Conservation (phyloP, 2,113 vertebrate species). For the human region GRCh38 chr16:74420001-74420500, state of each 20-base stretch:
- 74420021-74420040: not conserved
- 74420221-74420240: slow-evolving; percentile 38
- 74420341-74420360: not conserved
- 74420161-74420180: slow-evolving; percentile 28
- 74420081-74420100: not conserved
- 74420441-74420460: too few relatives aligned
- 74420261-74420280: not conserved
- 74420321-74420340: not conserved
- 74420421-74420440: not conserved
- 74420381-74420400: not conserved
- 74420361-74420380: not conserved
- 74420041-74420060: not conserved
- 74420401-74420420: rapidly evolving
- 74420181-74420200: not conserved
- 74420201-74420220: not conserved
- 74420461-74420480: not conserved
- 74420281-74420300: not conserved
- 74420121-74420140: not conserved
- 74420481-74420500: slow-evolving; percentile 78
- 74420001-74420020: not conserved
- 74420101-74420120: not conserved
- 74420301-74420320: not conserved
- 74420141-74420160: not conserved
- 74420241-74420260: not conserved
- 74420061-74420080: not conserved